Conservation (phyloP, 2,888 invertebrate genomes). For the Acrobasis repandana region DNA sequence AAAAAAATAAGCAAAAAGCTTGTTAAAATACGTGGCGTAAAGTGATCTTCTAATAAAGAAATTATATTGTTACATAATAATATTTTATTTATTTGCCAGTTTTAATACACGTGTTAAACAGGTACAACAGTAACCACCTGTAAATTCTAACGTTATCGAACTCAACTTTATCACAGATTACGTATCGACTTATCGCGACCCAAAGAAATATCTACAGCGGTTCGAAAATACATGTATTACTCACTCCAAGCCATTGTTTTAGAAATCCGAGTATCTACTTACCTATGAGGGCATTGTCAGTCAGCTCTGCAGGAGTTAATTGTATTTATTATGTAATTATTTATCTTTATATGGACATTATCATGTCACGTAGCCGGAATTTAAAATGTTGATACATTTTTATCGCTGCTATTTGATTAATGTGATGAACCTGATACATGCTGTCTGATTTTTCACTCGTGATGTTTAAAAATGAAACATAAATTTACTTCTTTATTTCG, state of each 20-base stretch:
- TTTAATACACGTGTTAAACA: too few relatives aligned
- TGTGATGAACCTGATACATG: too few relatives aligned
- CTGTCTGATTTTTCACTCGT: too few relatives aligned
- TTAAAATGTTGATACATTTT: background rate
- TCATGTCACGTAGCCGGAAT: background rate
- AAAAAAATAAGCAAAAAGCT: too few relatives aligned
- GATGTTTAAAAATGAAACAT: too few relatives aligned
- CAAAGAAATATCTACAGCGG: slow-evolving; percentile 61
- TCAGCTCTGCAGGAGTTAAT: background rate
- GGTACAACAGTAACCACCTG: slow-evolving; percentile 48
- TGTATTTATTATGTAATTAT: background rate
- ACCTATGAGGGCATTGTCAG: background rate
- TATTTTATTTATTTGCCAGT: too few relatives aligned
- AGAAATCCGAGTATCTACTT: background rate
- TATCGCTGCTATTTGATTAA: too few relatives aligned
- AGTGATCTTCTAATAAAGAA: too few relatives aligned
- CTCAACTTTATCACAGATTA: slow-evolving; percentile 75
- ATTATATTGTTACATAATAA: too few relatives aligned
- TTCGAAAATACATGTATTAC: slow-evolving; percentile 46
- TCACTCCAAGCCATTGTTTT: slow-evolving; percentile 27
- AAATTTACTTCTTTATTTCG: too few relatives aligned
- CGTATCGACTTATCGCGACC: slow-evolving; percentile 72
- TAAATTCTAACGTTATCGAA: slow-evolving; percentile 56
- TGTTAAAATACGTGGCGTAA: too few relatives aligned
- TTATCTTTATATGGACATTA: background rate